Evolutionary conservation across 2,888 invertebrate genomes (phyloP), one percentile per base, ranked within the genome.

Genomic region (Caenorhabditis becei): DNA sequence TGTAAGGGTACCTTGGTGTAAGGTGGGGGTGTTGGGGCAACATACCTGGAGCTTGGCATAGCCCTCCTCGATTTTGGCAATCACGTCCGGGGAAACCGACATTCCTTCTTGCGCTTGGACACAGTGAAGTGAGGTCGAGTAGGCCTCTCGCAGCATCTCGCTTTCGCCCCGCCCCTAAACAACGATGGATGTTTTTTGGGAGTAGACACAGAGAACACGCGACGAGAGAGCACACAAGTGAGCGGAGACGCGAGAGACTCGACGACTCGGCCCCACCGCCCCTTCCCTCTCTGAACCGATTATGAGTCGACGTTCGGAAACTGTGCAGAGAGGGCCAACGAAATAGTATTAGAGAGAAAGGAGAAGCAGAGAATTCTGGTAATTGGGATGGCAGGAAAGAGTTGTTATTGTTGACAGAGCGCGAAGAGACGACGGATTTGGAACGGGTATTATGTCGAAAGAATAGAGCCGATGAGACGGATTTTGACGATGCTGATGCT

Each of bases 21-120:
- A 14, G 14, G 10, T 8, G 44, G 37, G 32, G 47, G 37, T 26
- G 41, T 14, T 0, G 11, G 24, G 26, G n/a, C 11, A 41, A 70
- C 81, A 51, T 51, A 87, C 88, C 86, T 89, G 89, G 58, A 90
- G 86, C 82, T 89, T 90, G 83, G 83, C 85, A 83, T 83, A 90
- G 67, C 87, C 90, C 65, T 88, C 88, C 80, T 90, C 90, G 70
- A 89, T 88, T 82, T 89, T 88, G 77, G 80, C 77, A 74, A 83
- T 61, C 56, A 83, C 80, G 69, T 77, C 80, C 69, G 83, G 77
- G 62, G 79, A 74, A 80, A 80, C 85, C 69, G 83, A 77, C 83
- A 83, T 85, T 61, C 75, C 81, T 66, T 63, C 66, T 67, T 71
- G 80, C 58, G 79, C 70, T 66, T 70, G 72, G 74, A 65, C 66